phyloP scores from a whole-genome alignment of 2,888 invertebrate species.

The Lochmaea capreae region DNA sequence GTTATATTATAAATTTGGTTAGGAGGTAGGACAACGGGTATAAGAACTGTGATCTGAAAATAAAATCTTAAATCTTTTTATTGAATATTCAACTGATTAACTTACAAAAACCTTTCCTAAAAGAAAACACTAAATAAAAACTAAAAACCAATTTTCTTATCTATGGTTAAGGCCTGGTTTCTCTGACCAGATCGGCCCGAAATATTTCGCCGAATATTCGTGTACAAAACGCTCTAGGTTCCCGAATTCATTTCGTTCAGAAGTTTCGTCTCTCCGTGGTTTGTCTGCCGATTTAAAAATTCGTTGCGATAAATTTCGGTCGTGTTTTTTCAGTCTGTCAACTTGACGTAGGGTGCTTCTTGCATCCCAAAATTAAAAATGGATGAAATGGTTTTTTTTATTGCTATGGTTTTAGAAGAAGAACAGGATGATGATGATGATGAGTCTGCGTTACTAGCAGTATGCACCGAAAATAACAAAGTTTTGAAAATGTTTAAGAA shows the following conservation, averaged over 20 bases:
- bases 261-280: not conserved
- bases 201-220: no score
- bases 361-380: not conserved
- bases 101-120: no score
- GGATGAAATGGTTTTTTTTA: slow-evolving; percentile 1
- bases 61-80: no score
- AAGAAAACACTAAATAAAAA: no score
- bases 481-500: not conserved
- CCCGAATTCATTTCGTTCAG: not conserved
- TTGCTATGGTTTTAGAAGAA: slow-evolving; percentile 5
- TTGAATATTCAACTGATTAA: no score
- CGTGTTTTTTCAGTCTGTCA: not conserved
- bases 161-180: no score
- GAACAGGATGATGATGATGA: slow-evolving; percentile 1
- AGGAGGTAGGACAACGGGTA: no score
- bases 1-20: no score
- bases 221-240: not conserved
- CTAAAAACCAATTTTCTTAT: no score
- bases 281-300: not conserved
- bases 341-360: not conserved
- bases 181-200: no score
- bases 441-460: not conserved
- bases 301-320: not conserved
- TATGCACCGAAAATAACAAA: slow-evolving; percentile 1
- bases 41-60: no score